Evolutionary conservation across 2,888 invertebrate species (phyloP), one percentile per base, ranked within the genome.

Genomic region (Junonia oenone): DNA sequence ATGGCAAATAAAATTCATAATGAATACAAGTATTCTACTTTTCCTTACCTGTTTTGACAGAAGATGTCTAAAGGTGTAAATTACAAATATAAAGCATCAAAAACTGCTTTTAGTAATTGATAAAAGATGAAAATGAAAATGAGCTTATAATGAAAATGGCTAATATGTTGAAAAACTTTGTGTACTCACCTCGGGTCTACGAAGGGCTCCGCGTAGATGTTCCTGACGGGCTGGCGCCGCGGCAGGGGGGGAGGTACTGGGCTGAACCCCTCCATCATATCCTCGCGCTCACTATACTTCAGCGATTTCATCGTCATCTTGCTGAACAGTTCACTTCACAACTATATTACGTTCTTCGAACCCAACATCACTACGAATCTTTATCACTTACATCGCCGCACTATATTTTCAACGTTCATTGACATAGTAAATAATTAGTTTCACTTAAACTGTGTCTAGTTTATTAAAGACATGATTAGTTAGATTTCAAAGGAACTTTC

Each of bases 181-280:
- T 26, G 15, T 50, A 82, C 90, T 89, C 81, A 91, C 91, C 91
- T 90, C 76, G 89, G 91, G 73, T 93, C 93, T 65, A 92, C 91
- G 83, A 93, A 93, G 68, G 93, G 93, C 73, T 93, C 93, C 37
- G 93, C 93, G 71, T 93, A 93, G 80, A 93, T 93, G 79, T 93
- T 93, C 75, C 93, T 83, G 70, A 92, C 91, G 47, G 90, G 91
- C 75, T 92, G 92, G 62, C 93, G 87, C 59, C 93, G 91, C 62
- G 93, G 90, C 66, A 93, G 91, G 61, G 93, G 93, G 65, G 93
- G 93, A 65, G 92, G 91, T 62, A 92, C 92, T 50, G 92, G 90
- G 68, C 91, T 90, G 76, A 90, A 90, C 38, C 89, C 90, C 68
- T 90, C 90, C 90, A 91, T 90, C 84, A 88, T 90, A 55, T 90